phyloP scores from a whole-genome alignment of 2,113 vertebrate species.

The Mirounga angustirostris region DNA sequence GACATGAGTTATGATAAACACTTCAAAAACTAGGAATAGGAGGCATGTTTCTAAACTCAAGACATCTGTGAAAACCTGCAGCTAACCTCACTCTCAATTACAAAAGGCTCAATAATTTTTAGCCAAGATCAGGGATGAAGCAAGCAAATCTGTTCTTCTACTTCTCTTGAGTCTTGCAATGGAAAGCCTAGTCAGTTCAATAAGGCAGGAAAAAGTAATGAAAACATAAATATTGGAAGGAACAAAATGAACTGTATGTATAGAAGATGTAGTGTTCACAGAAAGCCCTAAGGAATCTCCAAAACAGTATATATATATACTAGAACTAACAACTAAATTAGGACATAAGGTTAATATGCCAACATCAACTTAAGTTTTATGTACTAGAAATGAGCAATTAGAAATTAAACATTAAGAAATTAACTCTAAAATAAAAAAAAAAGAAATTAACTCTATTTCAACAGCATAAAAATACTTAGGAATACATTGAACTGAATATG shows the following conservation, averaged over 20 bases:
- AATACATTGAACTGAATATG: neutral
- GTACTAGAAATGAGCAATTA: neutral
- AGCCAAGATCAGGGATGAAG: neutral
- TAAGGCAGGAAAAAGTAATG: conserved; percentile 3
- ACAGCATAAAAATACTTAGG: neutral
- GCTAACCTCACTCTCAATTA: neutral
- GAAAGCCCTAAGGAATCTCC: neutral
- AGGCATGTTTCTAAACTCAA: neutral
- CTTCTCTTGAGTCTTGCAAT: neutral
- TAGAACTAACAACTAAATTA: neutral
- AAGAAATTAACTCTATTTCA: neutral
- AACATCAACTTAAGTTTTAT: neutral
- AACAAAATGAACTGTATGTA: neutral
- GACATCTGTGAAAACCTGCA: neutral
- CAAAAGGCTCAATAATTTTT: neutral
- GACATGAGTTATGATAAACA: neutral
- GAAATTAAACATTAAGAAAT: conserved; percentile 9
- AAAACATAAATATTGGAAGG: neutral
- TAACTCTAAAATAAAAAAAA: neutral
- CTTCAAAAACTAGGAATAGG: neutral
- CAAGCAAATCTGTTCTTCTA: neutral
- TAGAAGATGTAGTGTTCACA: neutral
- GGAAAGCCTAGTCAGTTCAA: neutral
- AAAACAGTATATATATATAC: neutral
- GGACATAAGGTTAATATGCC: neutral